Conservation (phyloP, 2,888 invertebrate species). For the Xylota sylvarum region DNA sequence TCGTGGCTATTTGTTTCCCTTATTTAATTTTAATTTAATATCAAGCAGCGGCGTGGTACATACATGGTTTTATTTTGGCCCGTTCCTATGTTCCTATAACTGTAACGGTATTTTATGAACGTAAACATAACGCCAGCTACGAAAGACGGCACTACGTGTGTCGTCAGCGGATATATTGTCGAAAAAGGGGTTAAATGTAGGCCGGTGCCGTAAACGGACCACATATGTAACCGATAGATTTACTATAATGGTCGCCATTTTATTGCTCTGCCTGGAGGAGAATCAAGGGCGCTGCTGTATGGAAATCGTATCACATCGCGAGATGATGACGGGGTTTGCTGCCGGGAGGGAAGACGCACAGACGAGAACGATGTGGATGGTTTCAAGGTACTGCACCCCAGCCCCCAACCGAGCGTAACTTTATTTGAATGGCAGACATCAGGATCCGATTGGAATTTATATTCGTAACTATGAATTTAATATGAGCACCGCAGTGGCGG, state of each 20-base stretch:
- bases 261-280: slow-evolving; percentile 37
- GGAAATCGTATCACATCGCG: slow-evolving; percentile 45
- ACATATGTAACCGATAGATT: slow-evolving; percentile 71
- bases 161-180: not conserved
- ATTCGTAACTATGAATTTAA: slow-evolving; percentile 75
- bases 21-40: slow-evolving; percentile 71
- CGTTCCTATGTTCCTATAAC: slow-evolving; percentile 10
- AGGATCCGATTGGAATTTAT: slow-evolving; percentile 73
- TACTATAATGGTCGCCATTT: slow-evolving; percentile 60
- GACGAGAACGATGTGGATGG: too few species aligned
- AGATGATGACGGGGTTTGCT: slow-evolving; percentile 33
- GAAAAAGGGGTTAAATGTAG: slow-evolving; percentile 65
- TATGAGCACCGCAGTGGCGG: slow-evolving; percentile 68
- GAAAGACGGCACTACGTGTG: not conserved
- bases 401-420: slow-evolving; percentile 16
- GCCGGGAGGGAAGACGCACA: slow-evolving; percentile 9
- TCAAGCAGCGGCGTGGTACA: slow-evolving; percentile 29
- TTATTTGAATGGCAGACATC: slow-evolving; percentile 74
- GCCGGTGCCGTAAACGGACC: slow-evolving; percentile 51
- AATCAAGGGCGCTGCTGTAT: slow-evolving; percentile 2
- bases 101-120: slow-evolving; percentile 17
- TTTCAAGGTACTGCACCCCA: slow-evolving; percentile 35
- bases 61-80: slow-evolving; percentile 26
- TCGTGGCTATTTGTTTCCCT: slow-evolving; percentile 31
- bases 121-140: slow-evolving; percentile 7